These are phyloP conservation scores for Amphipyra berbera DNA, from an alignment of 2,888 invertebrate genomes.

Conservation along the genomic window DNA sequence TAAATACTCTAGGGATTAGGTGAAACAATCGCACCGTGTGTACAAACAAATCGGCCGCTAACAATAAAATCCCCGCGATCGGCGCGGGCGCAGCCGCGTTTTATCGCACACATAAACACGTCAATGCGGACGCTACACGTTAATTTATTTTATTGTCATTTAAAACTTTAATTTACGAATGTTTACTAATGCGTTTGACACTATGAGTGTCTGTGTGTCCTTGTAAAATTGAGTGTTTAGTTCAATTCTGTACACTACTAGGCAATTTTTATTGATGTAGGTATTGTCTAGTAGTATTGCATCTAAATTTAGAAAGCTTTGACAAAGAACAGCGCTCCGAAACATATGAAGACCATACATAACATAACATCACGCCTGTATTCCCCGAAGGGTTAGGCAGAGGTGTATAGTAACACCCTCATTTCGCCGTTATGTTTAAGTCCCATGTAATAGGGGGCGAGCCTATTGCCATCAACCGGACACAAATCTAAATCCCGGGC, in stretches of 20 bases:
- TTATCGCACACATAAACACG: constrained; percentile 76
- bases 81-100: constrained; percentile 67
- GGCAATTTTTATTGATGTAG: too few relatives aligned
- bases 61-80: constrained; percentile 61
- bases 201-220: constrained; percentile 37
- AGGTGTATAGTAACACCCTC: too few relatives aligned
- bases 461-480: too few relatives aligned
- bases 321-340: too few relatives aligned
- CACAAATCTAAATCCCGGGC: too few relatives aligned
- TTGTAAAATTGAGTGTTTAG: constrained; percentile 27
- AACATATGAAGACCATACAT: too few relatives aligned
- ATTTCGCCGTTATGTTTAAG: too few relatives aligned
- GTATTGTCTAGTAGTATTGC: too few relatives aligned
- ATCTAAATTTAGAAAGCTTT: too few relatives aligned
- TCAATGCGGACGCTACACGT: constrained; percentile 70
- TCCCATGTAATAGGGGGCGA: too few relatives aligned
- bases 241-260: constrained; percentile 11
- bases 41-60: constrained; percentile 44
- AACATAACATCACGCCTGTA: too few relatives aligned
- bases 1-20: not conserved
- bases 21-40: constrained; percentile 55
- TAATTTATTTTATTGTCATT: constrained; percentile 85
- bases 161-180: constrained; percentile 84
- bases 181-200: constrained; percentile 75
- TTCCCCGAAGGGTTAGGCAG: too few relatives aligned